A percentile compares a stretch with the other conserved stretches of the same genome.
These are phyloP conservation scores for Octonoba sinensis DNA, from an alignment of 2,888 invertebrate genomes.

Conservation along the genomic window DNA sequence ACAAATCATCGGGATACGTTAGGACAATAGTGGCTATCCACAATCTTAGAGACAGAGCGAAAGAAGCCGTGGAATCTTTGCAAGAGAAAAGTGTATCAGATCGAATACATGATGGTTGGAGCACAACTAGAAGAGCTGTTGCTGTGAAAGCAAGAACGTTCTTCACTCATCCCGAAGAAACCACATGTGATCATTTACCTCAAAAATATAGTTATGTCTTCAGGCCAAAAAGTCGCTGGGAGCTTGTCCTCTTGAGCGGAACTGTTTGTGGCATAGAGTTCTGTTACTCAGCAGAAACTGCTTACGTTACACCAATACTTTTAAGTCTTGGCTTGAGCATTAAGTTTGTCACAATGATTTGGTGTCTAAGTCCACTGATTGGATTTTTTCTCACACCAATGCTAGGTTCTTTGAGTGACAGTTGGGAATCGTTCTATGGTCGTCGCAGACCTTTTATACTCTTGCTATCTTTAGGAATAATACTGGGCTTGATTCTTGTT, in stretches of 20 bases:
- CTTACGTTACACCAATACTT: conserved; percentile 94
- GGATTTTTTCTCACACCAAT: conserved; percentile 95
- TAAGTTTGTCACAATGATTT: conserved; percentile 93
- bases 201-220: conserved; percentile 41
- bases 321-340: conserved; percentile 91
- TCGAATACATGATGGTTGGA: conserved; percentile 34
- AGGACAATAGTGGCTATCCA: conserved; percentile 43
- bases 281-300: conserved; percentile 97
- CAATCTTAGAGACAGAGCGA: conserved; percentile 41
- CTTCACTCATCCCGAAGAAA: conserved; percentile 29
- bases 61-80: conserved; percentile 30
- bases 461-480: conserved; percentile 87
- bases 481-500: conserved; percentile 88
- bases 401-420: conserved; percentile 91
- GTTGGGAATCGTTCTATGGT: conserved; percentile 84
- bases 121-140: conserved; percentile 29
- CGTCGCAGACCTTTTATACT: conserved; percentile 92
- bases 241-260: conserved; percentile 88
- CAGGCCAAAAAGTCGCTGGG: conserved; percentile 71
- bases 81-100: conserved; percentile 37
- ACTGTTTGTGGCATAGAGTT: conserved; percentile 98
- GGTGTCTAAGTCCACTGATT: conserved; percentile 93
- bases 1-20: conserved; percentile 39
- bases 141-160: conserved; percentile 14
- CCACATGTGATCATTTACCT: conserved; percentile 24